Percentiles rank a stretch among this genome's conserved stretches.
Conservation (phyloP, 2,797 vertebrate species). For the Loris lydekkerianus region DNA sequence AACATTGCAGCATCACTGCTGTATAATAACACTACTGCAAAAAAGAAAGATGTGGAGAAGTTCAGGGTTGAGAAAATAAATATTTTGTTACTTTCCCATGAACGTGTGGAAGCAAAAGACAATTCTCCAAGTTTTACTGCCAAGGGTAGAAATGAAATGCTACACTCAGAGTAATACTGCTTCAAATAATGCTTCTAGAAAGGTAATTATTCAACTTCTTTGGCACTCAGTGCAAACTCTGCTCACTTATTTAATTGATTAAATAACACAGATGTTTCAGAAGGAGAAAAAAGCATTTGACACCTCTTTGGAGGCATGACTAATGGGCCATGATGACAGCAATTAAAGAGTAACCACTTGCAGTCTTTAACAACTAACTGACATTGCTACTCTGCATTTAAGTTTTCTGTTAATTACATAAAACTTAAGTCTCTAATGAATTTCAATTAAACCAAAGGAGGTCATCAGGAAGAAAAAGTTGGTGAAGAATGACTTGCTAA, state of each 20-base stretch:
- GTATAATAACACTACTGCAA: background rate
- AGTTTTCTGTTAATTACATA: slow-evolving; percentile 86
- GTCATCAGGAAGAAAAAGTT: slow-evolving; percentile 76
- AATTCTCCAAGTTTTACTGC: background rate
- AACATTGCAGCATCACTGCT: background rate
- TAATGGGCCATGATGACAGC: slow-evolving; percentile 88
- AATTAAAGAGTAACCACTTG: slow-evolving; percentile 87
- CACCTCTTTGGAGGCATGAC: slow-evolving; percentile 83
- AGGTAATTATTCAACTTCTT: slow-evolving; percentile 66
- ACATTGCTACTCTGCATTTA: slow-evolving; percentile 71
- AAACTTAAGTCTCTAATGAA: slow-evolving; percentile 86
- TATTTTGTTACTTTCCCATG: background rate
- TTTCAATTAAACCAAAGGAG: slow-evolving; percentile 85
- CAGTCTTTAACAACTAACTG: slow-evolving; percentile 80
- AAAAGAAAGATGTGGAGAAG: background rate
- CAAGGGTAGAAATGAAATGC: slow-evolving; percentile 35
- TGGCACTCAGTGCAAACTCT: slow-evolving; percentile 78
- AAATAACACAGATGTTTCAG: slow-evolving; percentile 86
- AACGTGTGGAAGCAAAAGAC: background rate
- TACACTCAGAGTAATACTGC: background rate
- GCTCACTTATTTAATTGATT: slow-evolving; percentile 82
- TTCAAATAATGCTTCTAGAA: slow-evolving; percentile 60
- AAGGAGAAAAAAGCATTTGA: slow-evolving; percentile 79
- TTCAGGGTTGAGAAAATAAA: background rate
- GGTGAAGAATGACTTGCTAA: slow-evolving; percentile 56